Evolutionary conservation across 2,797 vertebrate species (phyloP).

Genomic region (Peromyscus eremicus): DNA sequence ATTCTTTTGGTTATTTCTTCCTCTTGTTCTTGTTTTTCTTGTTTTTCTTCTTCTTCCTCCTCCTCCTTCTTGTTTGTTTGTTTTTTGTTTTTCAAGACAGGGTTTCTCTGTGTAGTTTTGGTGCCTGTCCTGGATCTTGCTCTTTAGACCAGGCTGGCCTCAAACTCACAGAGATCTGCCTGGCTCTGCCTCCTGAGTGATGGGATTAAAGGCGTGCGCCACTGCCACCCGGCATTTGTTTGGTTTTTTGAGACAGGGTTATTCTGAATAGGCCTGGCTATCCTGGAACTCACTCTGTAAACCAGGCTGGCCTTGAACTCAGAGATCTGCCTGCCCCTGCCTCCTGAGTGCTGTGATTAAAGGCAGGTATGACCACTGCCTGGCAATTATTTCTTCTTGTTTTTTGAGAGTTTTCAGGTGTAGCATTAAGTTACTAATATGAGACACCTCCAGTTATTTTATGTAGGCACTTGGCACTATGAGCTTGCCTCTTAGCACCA

Average conservation of each 20-base stretch:
- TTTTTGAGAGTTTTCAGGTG: not conserved
- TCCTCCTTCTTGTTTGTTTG: not conserved
- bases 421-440: not conserved
- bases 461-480: not conserved
- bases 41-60: no score
- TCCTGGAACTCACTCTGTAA: not conserved
- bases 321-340: not conserved
- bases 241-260: no score
- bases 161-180: no score
- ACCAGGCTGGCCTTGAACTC: not conserved
- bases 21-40: not conserved
- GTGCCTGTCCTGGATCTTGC: no score
- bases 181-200: no score
- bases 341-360: not conserved
- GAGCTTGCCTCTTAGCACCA: not conserved
- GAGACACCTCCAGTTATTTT: not conserved
- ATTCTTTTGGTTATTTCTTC: not conserved
- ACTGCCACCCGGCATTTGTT: no score
- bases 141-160: no score
- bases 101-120: no score
- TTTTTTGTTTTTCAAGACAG: no score
- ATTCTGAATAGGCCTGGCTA: no score
- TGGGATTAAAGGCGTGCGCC: no score
- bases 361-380: not conserved
- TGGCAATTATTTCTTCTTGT: not conserved